Conservation (phyloP, 2,113 vertebrate genomes). For the Diphyllodes magnificus region DNA sequence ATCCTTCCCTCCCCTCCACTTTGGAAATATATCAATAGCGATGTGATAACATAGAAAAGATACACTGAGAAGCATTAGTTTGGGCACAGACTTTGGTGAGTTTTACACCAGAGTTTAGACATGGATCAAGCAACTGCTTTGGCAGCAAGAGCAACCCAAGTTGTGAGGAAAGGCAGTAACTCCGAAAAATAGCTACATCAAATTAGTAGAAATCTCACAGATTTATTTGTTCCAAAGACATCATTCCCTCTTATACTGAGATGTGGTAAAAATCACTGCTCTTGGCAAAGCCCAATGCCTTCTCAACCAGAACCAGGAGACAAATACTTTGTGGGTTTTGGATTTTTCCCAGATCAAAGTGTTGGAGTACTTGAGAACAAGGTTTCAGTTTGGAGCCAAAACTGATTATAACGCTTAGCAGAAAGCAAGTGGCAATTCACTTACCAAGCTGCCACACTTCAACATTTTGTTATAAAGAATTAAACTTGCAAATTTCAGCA, state of each 20-base stretch:
- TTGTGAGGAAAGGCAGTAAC: not conserved
- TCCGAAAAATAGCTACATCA: not conserved
- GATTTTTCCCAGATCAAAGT: constrained; percentile 14
- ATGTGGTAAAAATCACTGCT: not conserved
- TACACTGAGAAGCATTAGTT: not conserved
- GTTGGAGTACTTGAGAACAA: not conserved
- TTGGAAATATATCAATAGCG: not conserved
- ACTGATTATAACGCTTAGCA: not conserved
- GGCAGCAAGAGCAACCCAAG: not conserved
- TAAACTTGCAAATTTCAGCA: constrained; percentile 44
- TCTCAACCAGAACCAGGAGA: not conserved
- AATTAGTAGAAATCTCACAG: not conserved
- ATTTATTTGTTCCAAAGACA: not conserved
- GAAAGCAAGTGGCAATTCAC: constrained; percentile 14
- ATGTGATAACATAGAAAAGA: not conserved
- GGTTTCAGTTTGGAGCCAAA: not conserved
- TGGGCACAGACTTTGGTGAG: not conserved
- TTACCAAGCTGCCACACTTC: constrained; percentile 12
- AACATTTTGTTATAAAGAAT: constrained; percentile 16
- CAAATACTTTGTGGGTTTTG: not conserved
- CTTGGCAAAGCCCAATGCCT: not conserved
- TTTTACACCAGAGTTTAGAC: not conserved
- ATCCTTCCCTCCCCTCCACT: not conserved
- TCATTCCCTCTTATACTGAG: not conserved
- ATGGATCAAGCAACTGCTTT: not conserved